Evolutionary conservation across 2,113 vertebrate genomes (phyloP), one percentile per base, ranked within the genome.

Genomic region (Microcebus ravelobensis): DNA sequence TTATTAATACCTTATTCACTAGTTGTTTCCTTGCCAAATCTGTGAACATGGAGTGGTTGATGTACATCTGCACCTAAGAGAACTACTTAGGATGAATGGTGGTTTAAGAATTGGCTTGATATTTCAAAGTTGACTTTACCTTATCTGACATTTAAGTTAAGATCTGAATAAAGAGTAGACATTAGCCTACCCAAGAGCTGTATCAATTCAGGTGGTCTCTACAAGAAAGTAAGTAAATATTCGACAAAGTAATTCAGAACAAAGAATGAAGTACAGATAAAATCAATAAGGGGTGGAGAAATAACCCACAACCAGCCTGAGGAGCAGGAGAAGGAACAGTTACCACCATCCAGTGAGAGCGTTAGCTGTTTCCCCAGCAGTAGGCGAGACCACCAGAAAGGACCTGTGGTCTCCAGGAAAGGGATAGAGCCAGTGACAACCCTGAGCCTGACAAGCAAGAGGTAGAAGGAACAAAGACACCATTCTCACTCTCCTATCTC

Each of bases 361-460:
- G 25, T 18, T n/a, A 2, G 2, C 8, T 61, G 10, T 39, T 48
- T 23, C 6, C 14, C 23, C 11, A 11, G 13, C 21, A 71, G 18
- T 29, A 2, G 31, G 42, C 11, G 27, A 6, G 34, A 2, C 6
- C 34, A 61, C 5, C 3, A 1, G 3, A 36, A 1, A 18, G n/a
- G 14, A 48, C 17, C 48, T 17, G 2, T 11, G 27, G 7, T 83
- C 36, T 61, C 8, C 29, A 63, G 50, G 34, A 52, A 4, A 52
- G 15, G 14, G 59, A 31, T 36, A 50, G 48, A 57, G 18, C 25
- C 39, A 5, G 61, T 77, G 79, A 63, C 21, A 17, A 31, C n/a
- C 2, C 6, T 13, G 9, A 34, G 4, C 15, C 21, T 36, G 31
- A 11, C 27, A 27, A 59, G 17, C 7, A 31, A 61, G 25, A 76